Evolutionary conservation across 1,140 invertebrate species (phyloP).

Genomic region (Batillaria attramentaria): DNA sequence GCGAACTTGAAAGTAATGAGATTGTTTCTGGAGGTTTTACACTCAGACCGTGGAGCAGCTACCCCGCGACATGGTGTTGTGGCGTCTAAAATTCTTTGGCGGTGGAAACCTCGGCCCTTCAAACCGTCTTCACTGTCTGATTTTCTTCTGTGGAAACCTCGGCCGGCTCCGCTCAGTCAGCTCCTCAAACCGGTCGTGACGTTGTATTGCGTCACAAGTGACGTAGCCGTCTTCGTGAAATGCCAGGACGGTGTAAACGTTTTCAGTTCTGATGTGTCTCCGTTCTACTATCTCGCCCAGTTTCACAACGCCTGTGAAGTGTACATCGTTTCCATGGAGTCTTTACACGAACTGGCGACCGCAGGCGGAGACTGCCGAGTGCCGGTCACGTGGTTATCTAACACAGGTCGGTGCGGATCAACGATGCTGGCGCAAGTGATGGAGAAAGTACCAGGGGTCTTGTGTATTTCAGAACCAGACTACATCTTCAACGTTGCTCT

Average conservation of each 20-base stretch:
- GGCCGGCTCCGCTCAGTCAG: neutral
- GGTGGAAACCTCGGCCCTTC: neutral
- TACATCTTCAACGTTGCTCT: neutral
- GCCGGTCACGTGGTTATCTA: slow-evolving; percentile 21
- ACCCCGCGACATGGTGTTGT: too few species aligned
- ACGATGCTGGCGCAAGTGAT: slow-evolving; percentile 8
- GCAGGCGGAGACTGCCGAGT: slow-evolving; percentile 12
- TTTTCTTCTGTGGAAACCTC: neutral
- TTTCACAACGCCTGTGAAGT: slow-evolving; percentile 3
- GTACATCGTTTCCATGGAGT: neutral
- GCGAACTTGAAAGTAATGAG: too few species aligned
- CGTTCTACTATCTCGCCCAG: slow-evolving; percentile 18
- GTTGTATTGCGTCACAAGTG: slow-evolving; percentile 16
- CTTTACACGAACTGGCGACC: slow-evolving; percentile 17
- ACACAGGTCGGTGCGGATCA: slow-evolving; percentile 24
- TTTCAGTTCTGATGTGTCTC: slow-evolving; percentile 2
- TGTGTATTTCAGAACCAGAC: slow-evolving; percentile 16
- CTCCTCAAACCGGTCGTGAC: slow-evolving; percentile 2
- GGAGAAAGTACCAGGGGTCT: neutral
- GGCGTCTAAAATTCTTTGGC: neutral
- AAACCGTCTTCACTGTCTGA: neutral
- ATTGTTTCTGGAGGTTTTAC: too few species aligned
- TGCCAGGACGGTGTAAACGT: neutral
- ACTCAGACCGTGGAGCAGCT: too few species aligned
- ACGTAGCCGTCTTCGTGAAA: slow-evolving; percentile 2